These are phyloP conservation scores for Eidolon dupreanum DNA, from an alignment of 2,797 vertebrate genomes.

Conservation along the genomic window DNA sequence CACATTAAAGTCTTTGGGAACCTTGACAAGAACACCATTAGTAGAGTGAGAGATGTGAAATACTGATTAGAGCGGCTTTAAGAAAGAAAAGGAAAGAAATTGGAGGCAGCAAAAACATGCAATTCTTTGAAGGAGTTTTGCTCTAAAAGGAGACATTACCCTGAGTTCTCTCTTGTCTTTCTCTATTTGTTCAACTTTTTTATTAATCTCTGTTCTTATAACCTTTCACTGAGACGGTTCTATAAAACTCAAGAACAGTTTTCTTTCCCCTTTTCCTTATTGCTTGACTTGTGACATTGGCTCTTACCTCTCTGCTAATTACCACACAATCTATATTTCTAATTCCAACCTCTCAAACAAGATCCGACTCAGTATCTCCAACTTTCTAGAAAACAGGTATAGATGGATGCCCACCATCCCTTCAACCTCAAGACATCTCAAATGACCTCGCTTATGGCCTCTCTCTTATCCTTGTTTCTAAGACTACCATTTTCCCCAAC, in stretches of 20 bases:
- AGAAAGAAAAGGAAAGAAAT: not conserved
- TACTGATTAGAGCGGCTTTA: not conserved
- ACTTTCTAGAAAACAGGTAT: not conserved
- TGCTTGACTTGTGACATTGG: not conserved
- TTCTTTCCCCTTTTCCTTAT: not conserved
- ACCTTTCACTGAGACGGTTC: not conserved
- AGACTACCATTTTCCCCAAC: not conserved
- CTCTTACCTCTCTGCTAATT: slow-evolving; percentile 1
- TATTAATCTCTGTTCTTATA: not conserved
- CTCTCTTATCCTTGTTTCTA: not conserved
- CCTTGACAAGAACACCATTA: not conserved
- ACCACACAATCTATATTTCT: not conserved
- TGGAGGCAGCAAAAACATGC: not conserved
- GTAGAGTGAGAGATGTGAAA: not conserved
- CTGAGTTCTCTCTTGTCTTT: not conserved
- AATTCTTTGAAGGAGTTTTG: not conserved
- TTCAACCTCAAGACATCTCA: not conserved
- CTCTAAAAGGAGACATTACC: not conserved
- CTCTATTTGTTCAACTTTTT: not conserved
- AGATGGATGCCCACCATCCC: not conserved
- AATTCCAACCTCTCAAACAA: not conserved
- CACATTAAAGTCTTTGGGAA: not conserved
- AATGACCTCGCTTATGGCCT: not conserved
- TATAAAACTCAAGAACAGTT: not conserved
- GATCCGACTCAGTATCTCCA: not conserved